Evolutionary conservation across 2,888 invertebrate genomes (phyloP).

Genomic region (Tinea pellionella): DNA sequence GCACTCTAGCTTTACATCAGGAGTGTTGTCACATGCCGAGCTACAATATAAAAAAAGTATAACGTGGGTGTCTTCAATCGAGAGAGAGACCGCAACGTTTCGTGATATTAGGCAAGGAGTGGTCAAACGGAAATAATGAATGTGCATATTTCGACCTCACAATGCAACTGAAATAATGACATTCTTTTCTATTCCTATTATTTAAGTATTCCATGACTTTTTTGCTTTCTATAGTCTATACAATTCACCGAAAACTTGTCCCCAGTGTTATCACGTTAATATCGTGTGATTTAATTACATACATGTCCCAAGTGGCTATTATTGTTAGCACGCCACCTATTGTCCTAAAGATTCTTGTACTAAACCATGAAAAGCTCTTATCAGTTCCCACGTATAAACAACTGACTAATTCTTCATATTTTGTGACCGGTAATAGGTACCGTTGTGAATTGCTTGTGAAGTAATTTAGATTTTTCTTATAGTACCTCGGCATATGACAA

Average conservation of each 20-base stretch:
- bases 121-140: no score
- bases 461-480: not conserved
- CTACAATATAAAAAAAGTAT: no score
- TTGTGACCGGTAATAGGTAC: no score
- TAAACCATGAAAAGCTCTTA: conserved; percentile 1
- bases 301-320: conserved; percentile 8
- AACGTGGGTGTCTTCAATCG: no score
- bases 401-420: not conserved
- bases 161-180: not conserved
- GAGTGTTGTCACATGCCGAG: no score
- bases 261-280: not conserved
- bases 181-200: not conserved
- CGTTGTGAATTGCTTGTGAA: not conserved
- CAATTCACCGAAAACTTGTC: not conserved
- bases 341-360: not conserved
- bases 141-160: not conserved
- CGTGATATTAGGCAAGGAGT: no score
- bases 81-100: no score
- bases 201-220: not conserved
- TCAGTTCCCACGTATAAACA: conserved; percentile 7
- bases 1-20: no score
- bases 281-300: conserved; percentile 8
- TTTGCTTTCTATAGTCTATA: not conserved
- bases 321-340: conserved; percentile 7
- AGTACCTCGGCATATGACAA: no score